Percentiles rank a stretch among this genome's conserved stretches.
Conservation (phyloP, 2,797 vertebrate genomes). For the Pseudopleuronectes americanus region DNA sequence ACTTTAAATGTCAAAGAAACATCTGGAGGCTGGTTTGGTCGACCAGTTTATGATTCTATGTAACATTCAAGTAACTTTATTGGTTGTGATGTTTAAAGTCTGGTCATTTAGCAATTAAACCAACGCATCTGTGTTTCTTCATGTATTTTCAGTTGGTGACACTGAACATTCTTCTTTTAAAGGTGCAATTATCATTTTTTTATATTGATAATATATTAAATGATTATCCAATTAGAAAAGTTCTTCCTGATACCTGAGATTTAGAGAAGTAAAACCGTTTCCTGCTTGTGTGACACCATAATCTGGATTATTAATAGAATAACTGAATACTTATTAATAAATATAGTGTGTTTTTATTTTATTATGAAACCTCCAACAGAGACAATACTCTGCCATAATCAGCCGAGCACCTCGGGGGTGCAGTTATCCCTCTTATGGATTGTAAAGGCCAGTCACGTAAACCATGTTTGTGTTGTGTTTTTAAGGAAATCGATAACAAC, state of each 20-base stretch:
- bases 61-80: too few species aligned
- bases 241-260: neutral
- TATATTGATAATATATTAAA: too few species aligned
- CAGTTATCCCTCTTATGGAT: conserved; percentile 15
- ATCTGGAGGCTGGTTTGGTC: too few species aligned
- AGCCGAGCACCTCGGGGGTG: conserved; percentile 7
- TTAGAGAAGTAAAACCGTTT: neutral
- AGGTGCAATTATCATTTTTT: too few species aligned
- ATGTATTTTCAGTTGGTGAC: too few species aligned
- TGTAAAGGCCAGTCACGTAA: conserved; percentile 47
- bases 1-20: too few species aligned
- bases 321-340: neutral
- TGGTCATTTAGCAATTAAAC: too few species aligned
- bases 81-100: too few species aligned
- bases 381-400: neutral
- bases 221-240: too few species aligned
- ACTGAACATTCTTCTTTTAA: too few species aligned
- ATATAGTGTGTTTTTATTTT: neutral
- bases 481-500: conserved; percentile 48
- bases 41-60: too few species aligned
- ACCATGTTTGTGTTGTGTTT: conserved; percentile 30
- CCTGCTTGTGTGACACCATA: neutral
- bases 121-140: too few species aligned
- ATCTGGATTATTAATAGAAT: neutral
- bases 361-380: neutral